Evolutionary conservation across 2,113 vertebrate species (phyloP), one percentile per base, ranked within the genome.

Genomic region (Terrapene triunguis): DNA sequence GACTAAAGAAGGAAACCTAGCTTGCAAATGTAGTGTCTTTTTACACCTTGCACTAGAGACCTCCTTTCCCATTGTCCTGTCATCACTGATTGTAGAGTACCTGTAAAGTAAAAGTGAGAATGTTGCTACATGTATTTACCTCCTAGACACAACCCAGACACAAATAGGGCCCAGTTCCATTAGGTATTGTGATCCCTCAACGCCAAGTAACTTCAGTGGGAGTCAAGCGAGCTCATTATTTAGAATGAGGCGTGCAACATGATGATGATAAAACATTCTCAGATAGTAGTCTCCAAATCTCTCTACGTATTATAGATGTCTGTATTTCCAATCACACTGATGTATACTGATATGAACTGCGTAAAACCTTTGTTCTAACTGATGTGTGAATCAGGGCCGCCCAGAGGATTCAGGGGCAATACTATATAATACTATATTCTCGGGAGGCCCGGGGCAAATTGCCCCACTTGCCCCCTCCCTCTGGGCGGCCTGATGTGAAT

Each of bases 241-340:
- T 38, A 29, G 53, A 47, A 91, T 48, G 81, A 88, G 14, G 1
- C 25, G 21, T 55, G 72, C 51, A 82, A 88, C 79, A 9, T 55
- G 17, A 69, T 86, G 10, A 80, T 29, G 35, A 62, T 54, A 72
- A n/a, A 72, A 3, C 2, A 42, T 35, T 0, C 54, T 55, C 54
- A 55, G 0, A 0, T 42, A 29, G 74, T 62, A 84, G 35, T 19
- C 38, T 9, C 10, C 3, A 54, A 87, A 1, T 51, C 1, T 84
- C 5, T 21, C 55, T 57, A 3, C 32, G 2, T 81, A 35, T 59
- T 55, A 55, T 85, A 53, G 85, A 9, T 3, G 4, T 55, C 19
- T 7, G 5, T 3, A 32, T 84, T 74, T 94, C 91, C 57, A 74
- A 57, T 81, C 47, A 53, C 42, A 32, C 27, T 4, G 24, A 51